Percentiles rank a stretch among this genome's conserved stretches.
Evolutionary conservation across 2,113 vertebrate species (phyloP).

Genomic region (Strix uralensis): DNA sequence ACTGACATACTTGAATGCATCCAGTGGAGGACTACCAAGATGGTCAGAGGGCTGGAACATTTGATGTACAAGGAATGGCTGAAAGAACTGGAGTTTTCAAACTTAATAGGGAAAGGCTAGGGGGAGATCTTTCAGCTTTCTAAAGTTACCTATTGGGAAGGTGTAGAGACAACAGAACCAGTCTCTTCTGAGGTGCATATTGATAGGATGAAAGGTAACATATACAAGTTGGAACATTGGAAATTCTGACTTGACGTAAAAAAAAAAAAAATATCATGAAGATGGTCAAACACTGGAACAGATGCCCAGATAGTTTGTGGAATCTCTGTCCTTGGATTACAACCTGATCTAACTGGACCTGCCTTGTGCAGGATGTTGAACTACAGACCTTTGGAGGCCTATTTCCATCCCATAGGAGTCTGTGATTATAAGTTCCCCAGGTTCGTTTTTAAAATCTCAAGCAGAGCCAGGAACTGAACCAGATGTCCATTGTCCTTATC

Average conservation of each 20-base stretch:
- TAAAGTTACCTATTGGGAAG: background rate
- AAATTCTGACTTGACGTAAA: background rate
- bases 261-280: background rate
- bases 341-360: background rate
- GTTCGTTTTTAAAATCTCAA: background rate
- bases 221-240: background rate
- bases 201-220: background rate
- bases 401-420: background rate
- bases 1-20: background rate
- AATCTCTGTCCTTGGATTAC: background rate
- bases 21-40: background rate
- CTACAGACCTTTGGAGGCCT: background rate
- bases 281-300: background rate
- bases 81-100: background rate
- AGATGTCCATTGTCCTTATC: background rate
- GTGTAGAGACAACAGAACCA: background rate
- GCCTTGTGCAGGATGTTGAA: background rate
- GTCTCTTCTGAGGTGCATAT: background rate
- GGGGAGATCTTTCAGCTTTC: background rate
- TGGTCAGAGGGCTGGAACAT: background rate
- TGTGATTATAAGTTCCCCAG: background rate
- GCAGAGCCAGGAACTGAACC: background rate
- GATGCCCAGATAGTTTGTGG: background rate
- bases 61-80: background rate
- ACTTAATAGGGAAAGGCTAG: background rate